Base-by-base conservation (phyloP, 2,888 invertebrate genomes). In the Holacanthella duospinosa region DNA sequence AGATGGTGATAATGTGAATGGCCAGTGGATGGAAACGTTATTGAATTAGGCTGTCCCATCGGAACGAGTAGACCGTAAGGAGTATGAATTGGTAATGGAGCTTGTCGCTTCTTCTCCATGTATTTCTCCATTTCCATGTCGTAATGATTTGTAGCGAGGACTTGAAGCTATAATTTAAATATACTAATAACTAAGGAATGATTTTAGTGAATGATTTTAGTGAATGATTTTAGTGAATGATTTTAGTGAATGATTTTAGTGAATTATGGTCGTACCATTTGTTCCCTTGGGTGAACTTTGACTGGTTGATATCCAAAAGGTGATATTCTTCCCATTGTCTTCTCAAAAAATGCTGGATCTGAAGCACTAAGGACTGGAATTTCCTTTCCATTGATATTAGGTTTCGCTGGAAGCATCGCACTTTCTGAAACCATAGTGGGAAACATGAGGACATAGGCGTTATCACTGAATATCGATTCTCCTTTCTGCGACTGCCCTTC, bases 371-470 rank as follows among this genome's bases (percentile, higher is more conserved):
- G 64, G 1, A 70, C 66, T 16, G 71, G 70, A 3, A 70, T 66
- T 59, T 70, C 70, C 29, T 64, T 66, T 3, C 66, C 61, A 9
- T 67, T 55, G 21, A 70, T 12, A 43, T 67, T 64, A 9, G 70
- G 70, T 2, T 66, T 68, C 4, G 66, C 60, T 16, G 70, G 70
- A 43, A 65, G 55, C 66, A 68, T 65, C n/a, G 62, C 60, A 43
- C 63, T 67, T 25, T 67, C 64, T 1, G 68, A 68, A 21, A 69
- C 63, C 26, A 71, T 53, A 60, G 68, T 71, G 9, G 71, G 71
- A 43, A 73, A 73, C 73, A 73, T 73, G 26, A 73, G 66, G n/a
- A 73, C 70, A 59, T 73, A 73, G 12, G 73, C 71, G n/a, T 68
- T 69, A 16, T 73, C 68, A 62, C 73, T 73, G 21, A 48, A 53